These are phyloP conservation scores for Eudasyphora cyanicolor DNA, from an alignment of 2,888 invertebrate species.

Conservation along the genomic window DNA sequence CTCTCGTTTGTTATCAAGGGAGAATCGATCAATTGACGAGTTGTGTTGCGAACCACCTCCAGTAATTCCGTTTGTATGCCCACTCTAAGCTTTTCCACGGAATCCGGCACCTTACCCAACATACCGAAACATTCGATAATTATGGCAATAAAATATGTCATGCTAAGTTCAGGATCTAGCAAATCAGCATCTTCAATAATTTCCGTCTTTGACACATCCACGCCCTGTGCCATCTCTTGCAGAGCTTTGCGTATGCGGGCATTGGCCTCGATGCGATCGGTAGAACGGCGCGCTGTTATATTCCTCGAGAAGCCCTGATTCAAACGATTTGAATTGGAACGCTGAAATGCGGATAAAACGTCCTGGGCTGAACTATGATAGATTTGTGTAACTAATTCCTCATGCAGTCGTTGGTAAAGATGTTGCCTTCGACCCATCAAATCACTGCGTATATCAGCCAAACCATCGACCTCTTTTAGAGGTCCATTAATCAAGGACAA, in stretches of 20 bases:
- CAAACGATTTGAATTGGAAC: conserved; percentile 84
- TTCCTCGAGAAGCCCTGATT: conserved; percentile 83
- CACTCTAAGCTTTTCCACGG: conserved; percentile 90
- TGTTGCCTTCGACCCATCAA: conserved; percentile 84
- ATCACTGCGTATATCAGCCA: conserved; percentile 89
- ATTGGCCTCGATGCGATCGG: conserved; percentile 81
- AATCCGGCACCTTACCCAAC: conserved; percentile 90
- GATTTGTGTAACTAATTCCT: conserved; percentile 87
- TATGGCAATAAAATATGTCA: conserved; percentile 87
- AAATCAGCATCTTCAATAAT: conserved; percentile 83
- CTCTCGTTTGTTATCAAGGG: conserved; percentile 73
- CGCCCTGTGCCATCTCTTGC: conserved; percentile 81
- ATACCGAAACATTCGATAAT: conserved; percentile 92
- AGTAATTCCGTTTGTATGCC: conserved; percentile 91
- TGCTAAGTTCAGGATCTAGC: conserved; percentile 83
- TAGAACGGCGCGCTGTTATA: conserved; percentile 82
- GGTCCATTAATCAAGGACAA: conserved; percentile 85
- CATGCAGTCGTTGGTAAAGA: conserved; percentile 85
- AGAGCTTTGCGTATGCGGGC: conserved; percentile 81
- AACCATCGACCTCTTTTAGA: conserved; percentile 90
- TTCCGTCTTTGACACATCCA: conserved; percentile 79
- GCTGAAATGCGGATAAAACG: conserved; percentile 80
- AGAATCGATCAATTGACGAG: conserved; percentile 85
- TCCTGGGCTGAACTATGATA: conserved; percentile 84
- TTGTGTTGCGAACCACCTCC: conserved; percentile 89